Evolutionary conservation across 2,888 invertebrate genomes (phyloP), one percentile per base, ranked within the genome.

Genomic region (Hemicrepidius hirtus): DNA sequence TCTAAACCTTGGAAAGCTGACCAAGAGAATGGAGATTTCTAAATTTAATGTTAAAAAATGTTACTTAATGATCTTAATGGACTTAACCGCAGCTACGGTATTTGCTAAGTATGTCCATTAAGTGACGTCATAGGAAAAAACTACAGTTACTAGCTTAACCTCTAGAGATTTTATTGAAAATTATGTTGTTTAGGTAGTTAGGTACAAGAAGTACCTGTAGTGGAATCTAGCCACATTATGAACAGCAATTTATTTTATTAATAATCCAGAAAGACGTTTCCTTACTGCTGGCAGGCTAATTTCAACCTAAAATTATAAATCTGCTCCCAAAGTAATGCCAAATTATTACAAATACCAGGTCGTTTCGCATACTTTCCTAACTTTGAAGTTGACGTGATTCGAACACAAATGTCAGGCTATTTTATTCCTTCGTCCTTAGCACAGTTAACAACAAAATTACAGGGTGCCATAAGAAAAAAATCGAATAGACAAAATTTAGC

Each of bases 211-310:
- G 12, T 53, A 53, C 50, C 50, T 50, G 24, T 5, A 6, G 24
- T 50, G 5, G 32, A 53, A 53, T 28, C 16, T 32, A 32, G 59
- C 49, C 67, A 49, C 53, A 50, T 65, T 40, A 65, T 59, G 21
- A 59, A 59, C 44, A 20, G 59, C 59, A 67, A 67, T 67, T 67
- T 57, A 67, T 67, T 46, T 35, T 67, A 35, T 49, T 67, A 67
- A 67, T 67, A 67, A 67, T 67, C 46, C 59, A 67, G 59, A 67
- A 67, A 66, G 66, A 66, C 67, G 21, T 67, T 67, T 67, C 67
- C 67, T 67, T 64, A 50, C n/a, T 64, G 63, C 46, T 59, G 59
- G 66, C 57, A 66, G 55, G 32, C 57, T 24, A 64, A 49, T 53
- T 53, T 65, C 37, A 20, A 65, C 53, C 53, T 65, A 46, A 67